Conservation (phyloP, 2,888 invertebrate species). For the Hirtodrosophila duncani region DNA sequence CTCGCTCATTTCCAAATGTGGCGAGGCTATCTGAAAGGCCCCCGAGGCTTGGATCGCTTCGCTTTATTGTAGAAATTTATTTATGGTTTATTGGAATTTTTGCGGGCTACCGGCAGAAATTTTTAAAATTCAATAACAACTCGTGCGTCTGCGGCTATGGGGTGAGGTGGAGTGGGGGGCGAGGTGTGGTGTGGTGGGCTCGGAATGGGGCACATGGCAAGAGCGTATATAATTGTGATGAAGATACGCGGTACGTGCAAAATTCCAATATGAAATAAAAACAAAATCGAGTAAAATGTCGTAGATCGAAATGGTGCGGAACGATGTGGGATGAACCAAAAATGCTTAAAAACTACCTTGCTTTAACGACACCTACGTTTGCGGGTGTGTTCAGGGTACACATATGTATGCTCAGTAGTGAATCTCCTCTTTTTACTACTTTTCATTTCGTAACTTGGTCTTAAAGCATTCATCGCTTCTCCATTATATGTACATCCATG, state of each 20-base stretch:
- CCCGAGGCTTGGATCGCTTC: constrained; percentile 71
- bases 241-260: constrained; percentile 50
- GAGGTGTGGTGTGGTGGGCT: constrained; percentile 1
- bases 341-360: constrained; percentile 17
- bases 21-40: constrained; percentile 44
- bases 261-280: constrained; percentile 18
- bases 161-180: constrained; percentile 8
- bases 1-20: constrained; percentile 45
- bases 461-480: constrained; percentile 18
- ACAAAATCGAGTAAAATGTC: not conserved
- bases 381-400: not conserved
- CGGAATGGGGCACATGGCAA: constrained; percentile 4
- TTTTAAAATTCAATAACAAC: constrained; percentile 67
- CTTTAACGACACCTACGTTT: constrained; percentile 15
- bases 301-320: not conserved
- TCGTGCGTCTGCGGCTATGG: too few species aligned
- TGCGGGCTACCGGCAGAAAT: constrained; percentile 69
- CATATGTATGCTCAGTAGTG: too few species aligned
- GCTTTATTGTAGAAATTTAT: constrained; percentile 70
- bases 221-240: constrained; percentile 49
- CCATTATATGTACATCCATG: constrained; percentile 21
- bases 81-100: constrained; percentile 74
- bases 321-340: not conserved
- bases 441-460: too few species aligned
- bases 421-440: too few species aligned